A percentile compares a stretch with the other conserved stretches of the same genome.
Conservation (phyloP, 1,140 invertebrate species). For the Dendrolimus kikuchii region DNA sequence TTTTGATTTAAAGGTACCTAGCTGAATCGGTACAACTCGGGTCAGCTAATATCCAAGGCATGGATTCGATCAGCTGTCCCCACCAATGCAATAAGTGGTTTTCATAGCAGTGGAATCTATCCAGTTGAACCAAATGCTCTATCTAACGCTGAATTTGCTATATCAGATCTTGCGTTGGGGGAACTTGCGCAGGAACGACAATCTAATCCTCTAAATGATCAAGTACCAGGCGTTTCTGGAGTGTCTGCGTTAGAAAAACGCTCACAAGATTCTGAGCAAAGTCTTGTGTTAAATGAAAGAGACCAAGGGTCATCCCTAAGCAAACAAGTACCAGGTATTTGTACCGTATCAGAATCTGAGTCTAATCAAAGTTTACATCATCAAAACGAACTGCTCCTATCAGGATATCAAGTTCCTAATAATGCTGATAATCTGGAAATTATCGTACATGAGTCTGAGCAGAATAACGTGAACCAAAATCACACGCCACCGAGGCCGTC, state of each 20-base stretch:
- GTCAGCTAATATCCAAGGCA: conserved; percentile 25
- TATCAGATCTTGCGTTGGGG: conserved; percentile 17
- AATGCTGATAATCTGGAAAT: too few species aligned
- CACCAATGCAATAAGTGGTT: conserved; percentile 24
- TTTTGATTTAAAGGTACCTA: too few species aligned
- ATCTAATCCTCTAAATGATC: too few species aligned
- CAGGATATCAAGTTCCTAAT: too few species aligned
- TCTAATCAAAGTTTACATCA: conserved; percentile 6
- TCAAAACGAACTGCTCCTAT: too few species aligned
- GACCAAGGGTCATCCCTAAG: conserved; percentile 14
- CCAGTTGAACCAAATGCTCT: conserved; percentile 21
- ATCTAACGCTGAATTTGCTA: conserved; percentile 14
- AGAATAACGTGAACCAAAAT: conserved; percentile 10
- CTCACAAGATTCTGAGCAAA: conserved; percentile 9
- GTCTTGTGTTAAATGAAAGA: conserved; percentile 11
- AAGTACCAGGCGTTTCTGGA: too few species aligned
- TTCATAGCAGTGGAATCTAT: conserved; percentile 30
- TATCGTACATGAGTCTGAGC: conserved; percentile 1
- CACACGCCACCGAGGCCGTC: conserved; percentile 18
- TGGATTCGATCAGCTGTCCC: conserved; percentile 26
- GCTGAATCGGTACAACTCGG: too few species aligned
- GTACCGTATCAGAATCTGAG: conserved; percentile 6
- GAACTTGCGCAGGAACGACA: too few species aligned
- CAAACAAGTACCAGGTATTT: conserved; percentile 12
- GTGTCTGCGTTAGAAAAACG: conserved; percentile 11